These are phyloP conservation scores for Listrodromus nycthemerus DNA, from an alignment of 2,888 invertebrate genomes.

Conservation along the genomic window DNA sequence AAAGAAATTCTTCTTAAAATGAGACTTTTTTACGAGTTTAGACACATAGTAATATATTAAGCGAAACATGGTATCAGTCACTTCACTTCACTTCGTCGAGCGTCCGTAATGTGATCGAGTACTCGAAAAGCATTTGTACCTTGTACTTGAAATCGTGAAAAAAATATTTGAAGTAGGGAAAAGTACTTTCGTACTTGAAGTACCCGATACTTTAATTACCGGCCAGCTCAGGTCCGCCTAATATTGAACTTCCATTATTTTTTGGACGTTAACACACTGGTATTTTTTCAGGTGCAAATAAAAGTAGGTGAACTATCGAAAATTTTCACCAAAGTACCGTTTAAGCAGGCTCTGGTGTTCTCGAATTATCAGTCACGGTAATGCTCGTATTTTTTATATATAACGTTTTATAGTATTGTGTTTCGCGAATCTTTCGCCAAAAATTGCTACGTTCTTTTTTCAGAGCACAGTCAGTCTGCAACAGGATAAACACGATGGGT, in stretches of 20 bases:
- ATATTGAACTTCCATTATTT: not conserved
- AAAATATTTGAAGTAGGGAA: no score
- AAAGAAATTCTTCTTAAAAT: no score
- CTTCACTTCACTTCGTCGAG: no score
- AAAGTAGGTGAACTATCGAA: conserved; percentile 88
- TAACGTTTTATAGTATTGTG: conserved; percentile 26
- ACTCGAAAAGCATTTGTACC: no score
- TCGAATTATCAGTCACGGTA: conserved; percentile 93
- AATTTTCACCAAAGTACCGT: conserved; percentile 90
- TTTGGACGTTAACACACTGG: not conserved
- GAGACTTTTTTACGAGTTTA: no score
- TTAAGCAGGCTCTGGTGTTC: conserved; percentile 96
- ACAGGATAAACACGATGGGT: conserved; percentile 89
- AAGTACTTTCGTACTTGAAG: no score
- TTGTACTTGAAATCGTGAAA: no score
- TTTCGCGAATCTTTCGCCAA: conserved; percentile 6
- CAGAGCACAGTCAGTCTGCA: conserved; percentile 92
- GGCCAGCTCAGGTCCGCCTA: no score
- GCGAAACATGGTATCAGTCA: no score
- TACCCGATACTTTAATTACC: no score
- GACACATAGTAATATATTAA: no score
- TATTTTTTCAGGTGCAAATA: conserved; percentile 79
- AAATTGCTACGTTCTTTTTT: conserved; percentile 66
- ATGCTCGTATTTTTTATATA: conserved; percentile 52
- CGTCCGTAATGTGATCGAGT: no score